Evolutionary conservation across 1,140 invertebrate genomes (phyloP).

Genomic region (Zaprionus ornatus): DNA sequence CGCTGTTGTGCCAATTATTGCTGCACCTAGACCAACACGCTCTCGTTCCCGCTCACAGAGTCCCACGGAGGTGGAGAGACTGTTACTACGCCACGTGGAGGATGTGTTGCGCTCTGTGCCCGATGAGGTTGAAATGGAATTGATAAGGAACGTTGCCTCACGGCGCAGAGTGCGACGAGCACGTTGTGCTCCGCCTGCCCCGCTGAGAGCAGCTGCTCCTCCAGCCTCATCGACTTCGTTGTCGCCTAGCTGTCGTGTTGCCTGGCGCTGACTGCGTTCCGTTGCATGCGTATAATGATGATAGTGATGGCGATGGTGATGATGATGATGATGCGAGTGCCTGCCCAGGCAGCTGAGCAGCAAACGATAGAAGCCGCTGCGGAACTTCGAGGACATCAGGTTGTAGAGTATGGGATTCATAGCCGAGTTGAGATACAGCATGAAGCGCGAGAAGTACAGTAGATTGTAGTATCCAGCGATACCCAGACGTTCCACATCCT

Average conservation of each 20-base stretch:
- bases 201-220: slow-evolving; percentile 24
- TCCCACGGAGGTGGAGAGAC: slow-evolving; percentile 60
- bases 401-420: slow-evolving; percentile 96
- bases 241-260: slow-evolving; percentile 27
- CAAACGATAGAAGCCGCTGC: slow-evolving; percentile 89
- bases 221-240: slow-evolving; percentile 45
- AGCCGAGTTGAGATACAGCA: slow-evolving; percentile 95
- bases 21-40: slow-evolving; percentile 57
- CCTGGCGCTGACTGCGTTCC: slow-evolving; percentile 50
- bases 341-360: slow-evolving; percentile 66
- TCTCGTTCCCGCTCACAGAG: slow-evolving; percentile 52
- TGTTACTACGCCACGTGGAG: slow-evolving; percentile 70
- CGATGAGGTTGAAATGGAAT: slow-evolving; percentile 77
- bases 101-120: slow-evolving; percentile 73
- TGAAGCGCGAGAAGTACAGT: slow-evolving; percentile 92
- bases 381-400: slow-evolving; percentile 95
- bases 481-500: slow-evolving; percentile 87
- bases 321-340: slow-evolving; percentile 54
- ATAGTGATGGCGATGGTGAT: slow-evolving; percentile 53
- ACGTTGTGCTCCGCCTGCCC: slow-evolving; percentile 15
- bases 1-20: slow-evolving; percentile 71
- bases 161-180: slow-evolving; percentile 61
- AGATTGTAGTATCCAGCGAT: slow-evolving; percentile 93
- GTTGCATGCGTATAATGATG: slow-evolving; percentile 36
- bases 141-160: slow-evolving; percentile 75